Evolutionary conservation across 2,888 invertebrate genomes (phyloP).

Genomic region (Anthrax anthrax): DNA sequence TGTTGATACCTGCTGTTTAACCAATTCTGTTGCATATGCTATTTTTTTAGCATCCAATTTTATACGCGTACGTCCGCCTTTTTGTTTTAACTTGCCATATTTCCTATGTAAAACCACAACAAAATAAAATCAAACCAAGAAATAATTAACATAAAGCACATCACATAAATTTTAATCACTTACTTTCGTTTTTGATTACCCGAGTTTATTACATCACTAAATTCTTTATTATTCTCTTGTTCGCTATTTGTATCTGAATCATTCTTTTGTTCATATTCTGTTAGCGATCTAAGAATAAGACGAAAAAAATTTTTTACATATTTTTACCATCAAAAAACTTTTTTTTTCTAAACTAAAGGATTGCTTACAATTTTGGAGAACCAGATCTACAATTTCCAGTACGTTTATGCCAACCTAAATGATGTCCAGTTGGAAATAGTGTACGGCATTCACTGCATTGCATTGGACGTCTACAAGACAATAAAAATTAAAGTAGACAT

Average conservation of each 20-base stretch:
- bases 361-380: conserved; percentile 28
- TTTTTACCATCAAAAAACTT: no score
- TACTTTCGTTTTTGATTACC: neutral
- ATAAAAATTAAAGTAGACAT: neutral
- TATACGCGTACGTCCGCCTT: conserved; percentile 32
- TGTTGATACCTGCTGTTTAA: conserved; percentile 29
- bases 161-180: no score
- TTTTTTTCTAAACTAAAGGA: neutral
- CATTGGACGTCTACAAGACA: conserved; percentile 27
- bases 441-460: conserved; percentile 31
- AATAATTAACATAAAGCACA: no score
- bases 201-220: neutral
- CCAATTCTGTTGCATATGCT: conserved; percentile 29
- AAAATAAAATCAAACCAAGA: neutral
- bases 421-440: conserved; percentile 32
- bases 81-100: conserved; percentile 19
- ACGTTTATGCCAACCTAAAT: conserved; percentile 33
- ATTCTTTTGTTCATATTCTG: neutral
- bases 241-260: conserved; percentile 1
- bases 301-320: neutral
- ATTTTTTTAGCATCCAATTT: conserved; percentile 31
- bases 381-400: conserved; percentile 29
- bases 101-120: neutral
- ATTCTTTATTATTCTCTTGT: neutral
- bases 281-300: neutral